Evolutionary conservation across 2,888 invertebrate genomes (phyloP).

Genomic region (Aphidoletes aphidimyza): DNA sequence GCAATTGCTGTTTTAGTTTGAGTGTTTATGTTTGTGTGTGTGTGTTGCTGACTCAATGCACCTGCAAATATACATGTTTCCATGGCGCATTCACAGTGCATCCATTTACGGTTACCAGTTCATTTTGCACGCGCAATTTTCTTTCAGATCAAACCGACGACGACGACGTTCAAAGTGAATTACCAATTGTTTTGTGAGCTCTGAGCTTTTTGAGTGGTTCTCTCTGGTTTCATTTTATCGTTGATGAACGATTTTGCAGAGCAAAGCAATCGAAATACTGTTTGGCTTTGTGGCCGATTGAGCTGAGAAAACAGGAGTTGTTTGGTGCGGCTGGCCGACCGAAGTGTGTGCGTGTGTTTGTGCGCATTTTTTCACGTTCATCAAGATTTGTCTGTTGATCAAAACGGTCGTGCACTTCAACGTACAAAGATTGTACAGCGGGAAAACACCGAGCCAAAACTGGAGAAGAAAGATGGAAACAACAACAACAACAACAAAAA

Average conservation of each 20-base stretch:
- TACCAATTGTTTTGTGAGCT: constrained; percentile 1
- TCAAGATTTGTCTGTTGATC: constrained; percentile 50
- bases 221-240: too few species aligned
- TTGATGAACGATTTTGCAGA: too few species aligned
- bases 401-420: constrained; percentile 42
- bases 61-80: constrained; percentile 1
- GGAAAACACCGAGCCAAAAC: neutral
- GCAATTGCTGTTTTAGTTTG: neutral
- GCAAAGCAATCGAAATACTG: too few species aligned
- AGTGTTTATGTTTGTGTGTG: neutral
- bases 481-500: too few species aligned
- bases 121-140: constrained; percentile 50
- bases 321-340: too few species aligned
- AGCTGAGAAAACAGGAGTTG: constrained; percentile 44
- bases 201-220: neutral
- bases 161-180: constrained; percentile 32
- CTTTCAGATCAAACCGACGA: constrained; percentile 22
- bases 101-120: constrained; percentile 49
- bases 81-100: constrained; percentile 44
- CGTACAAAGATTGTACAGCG: neutral
- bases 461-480: neutral
- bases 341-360: neutral
- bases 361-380: constrained; percentile 46
- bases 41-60: constrained; percentile 25
- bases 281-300: neutral